Percentiles rank a stretch among this genome's conserved stretches.
phyloP scores from a whole-genome alignment of 2,888 invertebrate genomes.

The Pristionchus entomophagus region DNA sequence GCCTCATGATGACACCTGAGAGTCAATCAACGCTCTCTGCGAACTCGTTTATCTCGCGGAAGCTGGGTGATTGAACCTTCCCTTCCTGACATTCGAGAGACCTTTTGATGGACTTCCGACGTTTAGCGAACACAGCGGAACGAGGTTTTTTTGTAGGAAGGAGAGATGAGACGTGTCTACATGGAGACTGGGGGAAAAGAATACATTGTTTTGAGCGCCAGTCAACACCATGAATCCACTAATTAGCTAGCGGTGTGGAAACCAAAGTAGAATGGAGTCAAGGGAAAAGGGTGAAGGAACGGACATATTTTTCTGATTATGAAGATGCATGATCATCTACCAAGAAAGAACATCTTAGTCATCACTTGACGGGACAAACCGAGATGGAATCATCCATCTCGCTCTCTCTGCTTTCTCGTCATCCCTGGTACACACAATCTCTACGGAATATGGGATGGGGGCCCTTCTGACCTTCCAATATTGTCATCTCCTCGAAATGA shows the following conservation, averaged over 20 bases:
- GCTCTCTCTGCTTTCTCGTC: background rate
- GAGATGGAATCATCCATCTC: constrained; percentile 26
- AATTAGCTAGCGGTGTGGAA: background rate
- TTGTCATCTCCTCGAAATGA: constrained; percentile 8
- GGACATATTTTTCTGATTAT: background rate
- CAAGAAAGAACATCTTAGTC: background rate
- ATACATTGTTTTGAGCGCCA: background rate
- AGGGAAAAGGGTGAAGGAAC: too few relatives aligned
- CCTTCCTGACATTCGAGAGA: too few relatives aligned
- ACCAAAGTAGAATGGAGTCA: background rate
- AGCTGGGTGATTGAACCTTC: too few relatives aligned
- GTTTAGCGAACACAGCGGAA: too few relatives aligned
- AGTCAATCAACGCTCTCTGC: too few relatives aligned
- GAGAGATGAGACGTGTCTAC: too few relatives aligned
- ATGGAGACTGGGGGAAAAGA: background rate
- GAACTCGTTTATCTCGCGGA: too few relatives aligned
- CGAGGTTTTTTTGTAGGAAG: too few relatives aligned
- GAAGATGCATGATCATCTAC: background rate
- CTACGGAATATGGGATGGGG: background rate
- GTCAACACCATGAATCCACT: constrained; percentile 6
- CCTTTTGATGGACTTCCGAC: too few relatives aligned
- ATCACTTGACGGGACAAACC: background rate
- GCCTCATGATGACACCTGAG: too few relatives aligned
- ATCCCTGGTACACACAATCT: background rate
- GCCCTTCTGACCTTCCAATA: background rate